Percentiles rank a stretch among this genome's conserved stretches.
Evolutionary conservation across 2,888 invertebrate genomes (phyloP).

Genomic region (Drosophila silvestris): DNA sequence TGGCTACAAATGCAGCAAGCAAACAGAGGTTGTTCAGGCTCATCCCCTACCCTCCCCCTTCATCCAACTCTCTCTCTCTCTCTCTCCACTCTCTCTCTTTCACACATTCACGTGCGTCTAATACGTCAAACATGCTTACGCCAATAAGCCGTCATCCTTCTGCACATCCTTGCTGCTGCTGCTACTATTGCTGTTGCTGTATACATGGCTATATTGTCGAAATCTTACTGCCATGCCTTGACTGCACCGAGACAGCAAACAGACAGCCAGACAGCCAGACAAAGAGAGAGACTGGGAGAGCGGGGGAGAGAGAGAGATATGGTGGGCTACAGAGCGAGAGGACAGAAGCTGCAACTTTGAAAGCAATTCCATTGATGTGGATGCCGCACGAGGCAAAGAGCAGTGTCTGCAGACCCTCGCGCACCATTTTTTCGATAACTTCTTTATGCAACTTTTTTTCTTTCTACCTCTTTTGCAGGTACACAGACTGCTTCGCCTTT

Average conservation of each 20-base stretch:
- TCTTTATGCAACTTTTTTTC: constrained; percentile 68
- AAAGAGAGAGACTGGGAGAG: background rate
- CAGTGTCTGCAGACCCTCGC: constrained; percentile 17
- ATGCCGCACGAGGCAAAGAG: constrained; percentile 41
- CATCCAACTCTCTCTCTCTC: background rate
- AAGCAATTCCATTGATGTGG: constrained; percentile 69
- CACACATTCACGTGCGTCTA: constrained; percentile 58
- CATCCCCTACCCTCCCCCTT: background rate
- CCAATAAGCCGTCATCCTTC: constrained; percentile 76
- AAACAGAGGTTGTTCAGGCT: constrained; percentile 3
- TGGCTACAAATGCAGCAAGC: constrained; percentile 51
- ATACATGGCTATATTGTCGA: constrained; percentile 42
- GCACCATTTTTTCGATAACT: constrained; percentile 76
- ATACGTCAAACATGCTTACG: constrained; percentile 78
- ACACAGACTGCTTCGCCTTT: constrained; percentile 19
- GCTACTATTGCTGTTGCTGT: constrained; percentile 8
- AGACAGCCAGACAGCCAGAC: constrained; percentile 34
- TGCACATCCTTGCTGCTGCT: constrained; percentile 30
- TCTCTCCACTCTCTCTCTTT: background rate
- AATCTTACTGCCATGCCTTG: constrained; percentile 68
- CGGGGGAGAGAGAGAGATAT: background rate
- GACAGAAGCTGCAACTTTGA: constrained; percentile 39
- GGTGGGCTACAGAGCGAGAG: background rate
- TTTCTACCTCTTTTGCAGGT: constrained; percentile 65
- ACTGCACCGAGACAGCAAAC: constrained; percentile 61